Base-by-base conservation (phyloP, 2,113 vertebrate species). In the Falco punctatus region DNA sequence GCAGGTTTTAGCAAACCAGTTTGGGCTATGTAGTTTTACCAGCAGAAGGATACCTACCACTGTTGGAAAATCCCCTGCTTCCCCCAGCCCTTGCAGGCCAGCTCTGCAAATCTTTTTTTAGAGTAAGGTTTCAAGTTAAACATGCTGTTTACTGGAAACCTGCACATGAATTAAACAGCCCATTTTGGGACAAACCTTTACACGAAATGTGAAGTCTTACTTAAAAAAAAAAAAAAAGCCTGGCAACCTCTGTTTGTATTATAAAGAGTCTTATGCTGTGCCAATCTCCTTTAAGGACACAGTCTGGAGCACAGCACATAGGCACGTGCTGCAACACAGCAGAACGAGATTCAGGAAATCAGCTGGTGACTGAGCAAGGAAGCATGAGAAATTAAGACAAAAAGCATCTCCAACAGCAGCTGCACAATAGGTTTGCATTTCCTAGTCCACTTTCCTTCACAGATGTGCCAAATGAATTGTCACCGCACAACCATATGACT, bases 241-340 rank as follows among this genome's bases (percentile, higher is more conserved):
- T 55, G 38, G 55, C n/a, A 91, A 48, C 28, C 44, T 77, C 49
- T 78, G 24, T 32, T 80, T 69, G 23, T 52, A 62, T 54, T 69
- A 18, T 4, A 21, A 65, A 54, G 28, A 79, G 13, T 6, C 13
- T 26, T 48, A 38, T 5, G 17, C 16, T 35, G 30, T 35, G 33
- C 44, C 52, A 42, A 64, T 12, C 72, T 95, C 61, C 80, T 77
- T 58, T 66, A 82, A 62, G 72, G 55, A 44, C 35, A 54, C n/a
- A 42, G 21, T 13, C 54, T n/a, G 4, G 2, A 52, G 66, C 26
- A 27, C 9, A 74, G 59, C 59, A 87, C 0, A 0, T 3, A 71
- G 48, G 33, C 42, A 27, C 2, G 22, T 51, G 84, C 61, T 35
- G 70, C 49, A 55, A 19, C 67, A 81, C 8, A 24, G 65, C 33